Base-by-base conservation (phyloP, 23 tunicate species). In the Pegea sp. region DNA sequence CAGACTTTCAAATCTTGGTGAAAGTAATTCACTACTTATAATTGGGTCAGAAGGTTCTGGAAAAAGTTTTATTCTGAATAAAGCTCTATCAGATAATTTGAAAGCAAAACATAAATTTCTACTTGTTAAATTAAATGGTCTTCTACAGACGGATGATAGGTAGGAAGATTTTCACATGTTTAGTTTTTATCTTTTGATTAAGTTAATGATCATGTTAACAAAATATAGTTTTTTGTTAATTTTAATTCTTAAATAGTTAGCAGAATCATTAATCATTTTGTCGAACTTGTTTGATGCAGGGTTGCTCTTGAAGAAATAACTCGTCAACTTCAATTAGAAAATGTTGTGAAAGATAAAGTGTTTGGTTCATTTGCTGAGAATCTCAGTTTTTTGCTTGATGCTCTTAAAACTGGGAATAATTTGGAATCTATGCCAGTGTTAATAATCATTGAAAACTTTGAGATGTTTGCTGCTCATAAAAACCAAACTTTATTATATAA, bases 241-340 rank as follows among this genome's bases (percentile, higher is more conserved):
- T 38, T 11, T 8, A 38, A 16, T 38, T 11, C 46, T 38, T 8
- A 38, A 11, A 11, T 8, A 38, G 46, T 38, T 11, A 38, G 11
- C 13, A 38, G 13, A 8, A 8, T 38, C 46, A 38, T 38, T 38
- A 38, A 11, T 38, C 16, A 38, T 38, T 8, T 38, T 38, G 11
- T 38, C 11, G 16, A 38, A 38, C 19, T 64, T 4, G 16, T 22
- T 1, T 52, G 49, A 7, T 52, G 2, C 65, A 76, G 84, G 30
- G 63, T 84, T 31, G 84, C 95, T 24, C 38, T 84, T 30, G 84
- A 62, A 29, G 95, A 84, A 84, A 84, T 84, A n/a, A 84, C 95
- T 1, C 49, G 95, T 1, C 95, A 73, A 44, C 57, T 84, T n/a
- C 64, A 84, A 7, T 54, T 84, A 13, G 76, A 84, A 64, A 73